phyloP scores from a whole-genome alignment of 1,140 invertebrate genomes.

The Trissolcus basalis region DNA sequence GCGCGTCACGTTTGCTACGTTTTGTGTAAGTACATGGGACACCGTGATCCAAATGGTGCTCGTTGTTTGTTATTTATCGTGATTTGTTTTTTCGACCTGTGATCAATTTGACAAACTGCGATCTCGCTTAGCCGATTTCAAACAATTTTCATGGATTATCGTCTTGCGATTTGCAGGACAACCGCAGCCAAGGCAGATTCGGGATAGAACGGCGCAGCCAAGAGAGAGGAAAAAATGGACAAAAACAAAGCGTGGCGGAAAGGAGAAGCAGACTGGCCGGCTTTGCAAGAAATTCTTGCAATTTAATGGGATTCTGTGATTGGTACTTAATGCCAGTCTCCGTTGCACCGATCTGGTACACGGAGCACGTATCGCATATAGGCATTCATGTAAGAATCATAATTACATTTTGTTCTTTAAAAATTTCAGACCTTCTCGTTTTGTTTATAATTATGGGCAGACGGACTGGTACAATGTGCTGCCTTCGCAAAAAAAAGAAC shows the following conservation, averaged over 20 bases:
- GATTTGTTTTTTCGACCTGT: constrained; percentile 25
- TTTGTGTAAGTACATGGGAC: constrained; percentile 66
- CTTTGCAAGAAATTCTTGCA: constrained; percentile 73
- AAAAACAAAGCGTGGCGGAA: constrained; percentile 39
- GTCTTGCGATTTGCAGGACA: constrained; percentile 4
- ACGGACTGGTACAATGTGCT: too few species aligned
- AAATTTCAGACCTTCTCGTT: constrained; percentile 19
- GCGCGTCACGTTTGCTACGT: constrained; percentile 68
- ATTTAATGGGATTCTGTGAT: constrained; percentile 75
- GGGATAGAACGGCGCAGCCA: constrained; percentile 23
- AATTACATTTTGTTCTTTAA: constrained; percentile 61
- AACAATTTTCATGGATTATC: constrained; percentile 21
- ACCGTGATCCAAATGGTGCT: constrained; percentile 50
- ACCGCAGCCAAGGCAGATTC: constrained; percentile 28
- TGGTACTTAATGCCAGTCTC: constrained; percentile 72
- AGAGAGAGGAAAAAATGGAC: constrained; percentile 38
- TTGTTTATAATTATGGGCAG: constrained; percentile 26
- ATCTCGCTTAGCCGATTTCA: constrained; percentile 26
- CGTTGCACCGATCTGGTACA: constrained; percentile 65
- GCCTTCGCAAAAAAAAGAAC: too few species aligned
- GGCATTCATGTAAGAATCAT: constrained; percentile 67
- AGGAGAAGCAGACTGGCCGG: constrained; percentile 54
- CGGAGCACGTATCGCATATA: constrained; percentile 67
- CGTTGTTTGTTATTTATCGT: constrained; percentile 41
- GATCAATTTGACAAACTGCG: constrained; percentile 38